Percentiles rank a stretch among this genome's conserved stretches.
phyloP scores from a whole-genome alignment of 2,888 invertebrate species.

The Augochlorella aurata region DNA sequence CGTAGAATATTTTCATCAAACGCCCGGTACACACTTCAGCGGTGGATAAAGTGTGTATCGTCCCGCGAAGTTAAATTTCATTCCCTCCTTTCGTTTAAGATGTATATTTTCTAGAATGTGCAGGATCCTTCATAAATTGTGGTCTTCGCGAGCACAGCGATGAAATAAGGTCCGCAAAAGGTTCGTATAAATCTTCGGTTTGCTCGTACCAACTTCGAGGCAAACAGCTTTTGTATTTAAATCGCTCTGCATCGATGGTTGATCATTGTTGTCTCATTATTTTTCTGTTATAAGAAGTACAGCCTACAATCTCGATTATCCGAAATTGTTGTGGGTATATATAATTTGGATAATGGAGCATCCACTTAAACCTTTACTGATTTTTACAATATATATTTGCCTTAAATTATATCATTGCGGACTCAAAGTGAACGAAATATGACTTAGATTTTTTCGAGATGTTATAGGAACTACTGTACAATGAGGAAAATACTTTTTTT shows the following conservation, averaged over 20 bases:
- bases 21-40: conserved; percentile 6
- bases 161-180: background rate
- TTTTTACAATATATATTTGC: no score
- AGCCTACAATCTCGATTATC: no score
- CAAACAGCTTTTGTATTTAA: background rate
- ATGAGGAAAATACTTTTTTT: no score
- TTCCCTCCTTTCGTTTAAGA: conserved; percentile 11
- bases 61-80: conserved; percentile 7
- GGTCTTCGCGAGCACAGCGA: background rate
- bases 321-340: no score
- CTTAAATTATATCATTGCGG: no score
- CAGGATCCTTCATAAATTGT: conserved; percentile 9
- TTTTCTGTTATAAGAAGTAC: background rate
- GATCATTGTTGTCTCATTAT: background rate
- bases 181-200: conserved; percentile 1
- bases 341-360: no score
- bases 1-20: conserved; percentile 38
- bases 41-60: background rate
- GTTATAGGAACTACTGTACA: no score
- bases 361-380: no score
- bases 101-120: background rate
- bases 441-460: no score
- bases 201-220: background rate
- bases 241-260: background rate
- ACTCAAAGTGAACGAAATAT: no score